Conservation (phyloP, 2,888 invertebrate species). For the Brachylomia viminalis region DNA sequence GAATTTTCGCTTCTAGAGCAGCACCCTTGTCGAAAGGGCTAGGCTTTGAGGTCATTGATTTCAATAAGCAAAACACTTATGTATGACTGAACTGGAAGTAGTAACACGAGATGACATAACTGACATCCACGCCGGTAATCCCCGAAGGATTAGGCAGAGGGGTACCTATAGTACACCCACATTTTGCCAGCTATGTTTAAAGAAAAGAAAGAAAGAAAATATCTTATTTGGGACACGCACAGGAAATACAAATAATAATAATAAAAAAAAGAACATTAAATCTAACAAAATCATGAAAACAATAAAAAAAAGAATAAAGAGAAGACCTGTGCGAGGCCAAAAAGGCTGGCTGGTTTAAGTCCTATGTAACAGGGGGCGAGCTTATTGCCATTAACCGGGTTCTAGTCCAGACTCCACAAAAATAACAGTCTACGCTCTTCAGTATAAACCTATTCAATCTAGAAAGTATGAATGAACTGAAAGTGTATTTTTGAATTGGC, state of each 20-base stretch:
- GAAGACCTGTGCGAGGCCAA: no score
- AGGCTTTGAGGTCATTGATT: not conserved
- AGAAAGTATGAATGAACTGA: conserved; percentile 38
- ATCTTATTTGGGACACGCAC: no score
- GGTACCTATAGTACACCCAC: not conserved
- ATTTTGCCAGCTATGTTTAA: not conserved
- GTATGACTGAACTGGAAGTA: not conserved
- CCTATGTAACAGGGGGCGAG: not conserved
- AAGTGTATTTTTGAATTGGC: conserved; percentile 32
- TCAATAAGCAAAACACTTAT: conserved; percentile 2
- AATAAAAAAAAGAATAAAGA: no score
- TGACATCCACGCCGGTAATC: not conserved
- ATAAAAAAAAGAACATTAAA: no score
- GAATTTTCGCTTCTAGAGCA: not conserved
- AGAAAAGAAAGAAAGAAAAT: no score
- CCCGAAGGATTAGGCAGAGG: no score
- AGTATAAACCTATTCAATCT: conserved; percentile 2
- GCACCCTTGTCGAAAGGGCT: conserved; percentile 7
- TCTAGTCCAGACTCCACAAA: not conserved
- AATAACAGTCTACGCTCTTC: not conserved
- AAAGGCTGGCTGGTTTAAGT: no score
- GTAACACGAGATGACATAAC: not conserved
- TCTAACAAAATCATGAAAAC: no score
- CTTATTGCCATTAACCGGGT: not conserved
- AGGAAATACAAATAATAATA: no score